Evolutionary conservation across 2,113 vertebrate genomes (phyloP).

Genomic region (Malurus elegans): DNA sequence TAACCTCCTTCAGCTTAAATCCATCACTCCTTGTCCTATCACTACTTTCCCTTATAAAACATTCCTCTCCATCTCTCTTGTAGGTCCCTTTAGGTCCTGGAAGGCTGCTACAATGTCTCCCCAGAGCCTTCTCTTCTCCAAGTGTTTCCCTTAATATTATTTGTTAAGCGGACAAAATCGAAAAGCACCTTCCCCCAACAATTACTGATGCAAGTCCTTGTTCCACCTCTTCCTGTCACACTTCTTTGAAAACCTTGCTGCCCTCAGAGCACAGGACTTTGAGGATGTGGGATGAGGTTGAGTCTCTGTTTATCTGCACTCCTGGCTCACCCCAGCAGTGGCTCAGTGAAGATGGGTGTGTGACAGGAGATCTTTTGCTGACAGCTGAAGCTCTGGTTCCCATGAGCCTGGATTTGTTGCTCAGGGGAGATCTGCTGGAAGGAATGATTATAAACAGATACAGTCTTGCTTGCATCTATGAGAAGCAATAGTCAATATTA

Average conservation of each 20-base stretch:
- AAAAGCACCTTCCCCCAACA: fast-evolving
- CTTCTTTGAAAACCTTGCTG: neutral
- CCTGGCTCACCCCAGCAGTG: neutral
- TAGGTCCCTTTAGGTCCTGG: neutral
- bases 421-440: neutral
- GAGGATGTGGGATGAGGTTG: neutral
- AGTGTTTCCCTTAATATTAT: neutral
- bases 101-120: neutral
- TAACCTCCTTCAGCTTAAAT: neutral
- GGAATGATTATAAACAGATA: neutral
- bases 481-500: neutral
- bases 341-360: neutral
- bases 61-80: neutral
- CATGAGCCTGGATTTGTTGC: neutral
- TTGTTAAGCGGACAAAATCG: neutral
- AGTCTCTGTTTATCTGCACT: neutral
- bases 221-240: neutral
- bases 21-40: neutral
- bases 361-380: neutral
- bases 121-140: neutral
- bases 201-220: fast-evolving
- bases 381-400: neutral
- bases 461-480: neutral
- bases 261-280: neutral
- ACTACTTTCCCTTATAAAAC: neutral